Percentiles rank a stretch among this genome's conserved stretches.
Conservation (phyloP, 1,140 invertebrate species). For the Schlechtendalia chinensis region DNA sequence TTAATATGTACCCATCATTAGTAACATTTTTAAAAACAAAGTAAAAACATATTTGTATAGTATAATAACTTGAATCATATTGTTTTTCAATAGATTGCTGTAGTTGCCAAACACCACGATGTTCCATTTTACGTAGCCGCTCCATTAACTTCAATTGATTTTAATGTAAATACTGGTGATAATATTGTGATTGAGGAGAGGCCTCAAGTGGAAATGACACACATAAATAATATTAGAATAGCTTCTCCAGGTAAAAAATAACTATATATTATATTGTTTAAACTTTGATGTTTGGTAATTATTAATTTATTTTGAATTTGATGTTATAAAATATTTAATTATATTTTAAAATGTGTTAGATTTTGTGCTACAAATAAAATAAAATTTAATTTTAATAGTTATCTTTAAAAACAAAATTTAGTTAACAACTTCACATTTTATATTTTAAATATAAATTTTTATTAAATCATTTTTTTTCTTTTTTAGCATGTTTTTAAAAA, state of each 20-base stretch:
- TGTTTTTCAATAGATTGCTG: conserved; percentile 69
- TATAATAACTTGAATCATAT: background rate
- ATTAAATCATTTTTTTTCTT: too few species aligned
- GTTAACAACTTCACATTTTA: too few species aligned
- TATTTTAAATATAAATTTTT: too few species aligned
- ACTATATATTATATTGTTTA: background rate
- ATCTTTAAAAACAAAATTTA: too few species aligned
- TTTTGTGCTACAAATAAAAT: too few species aligned
- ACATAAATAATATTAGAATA: conserved; percentile 76
- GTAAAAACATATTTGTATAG: background rate
- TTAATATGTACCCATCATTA: background rate
- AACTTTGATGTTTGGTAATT: background rate
- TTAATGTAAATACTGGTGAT: conserved; percentile 73
- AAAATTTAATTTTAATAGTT: too few species aligned
- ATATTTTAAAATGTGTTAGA: too few species aligned
- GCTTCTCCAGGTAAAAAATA: conserved; percentile 71
- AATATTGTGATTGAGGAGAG: conserved; percentile 93
- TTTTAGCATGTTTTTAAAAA: too few species aligned
- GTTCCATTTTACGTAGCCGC: conserved; percentile 96
- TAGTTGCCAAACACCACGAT: conserved; percentile 84
- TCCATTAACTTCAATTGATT: conserved; percentile 89
- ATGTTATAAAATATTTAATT: too few species aligned
- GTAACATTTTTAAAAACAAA: background rate
- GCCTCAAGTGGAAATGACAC: conserved; percentile 84
- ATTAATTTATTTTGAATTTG: background rate